Base-by-base conservation (phyloP, 1,140 invertebrate species). In the Chrysomallon squamiferum region DNA sequence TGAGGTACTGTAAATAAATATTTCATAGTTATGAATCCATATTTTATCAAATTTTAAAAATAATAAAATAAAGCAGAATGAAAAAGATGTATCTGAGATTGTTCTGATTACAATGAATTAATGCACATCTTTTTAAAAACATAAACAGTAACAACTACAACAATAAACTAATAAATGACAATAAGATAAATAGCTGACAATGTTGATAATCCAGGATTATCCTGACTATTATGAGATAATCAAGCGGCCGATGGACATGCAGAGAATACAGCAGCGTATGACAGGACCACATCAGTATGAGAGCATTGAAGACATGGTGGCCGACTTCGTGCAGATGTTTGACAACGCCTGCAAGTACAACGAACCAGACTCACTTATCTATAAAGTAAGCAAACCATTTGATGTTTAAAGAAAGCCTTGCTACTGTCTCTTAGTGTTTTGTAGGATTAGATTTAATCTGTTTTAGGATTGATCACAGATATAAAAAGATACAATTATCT, bases 291-390 rank as follows among this genome's bases (percentile, higher is more conserved):
- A 86, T 65, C 18, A 38, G 22, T 99, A 99, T 83, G 91, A 93
- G 18, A 91, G 88, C 63, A 86, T 99, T 9, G 95, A 97, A 59
- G 95, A 98, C 71, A 86, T 99, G 45, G 91, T 96, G 0, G 90
- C 92, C 0, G 97, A 99, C 86, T 93, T 99, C 79, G 91, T 95
- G 72, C 87, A 98, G 18, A 98, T 99, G 95, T 97, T 99, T 85
- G 96, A 99, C 77, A 99, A 99, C 85, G 97, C 97, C 30, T 99
- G 96, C 87, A 97, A 97, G 86, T 99, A 97, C 84, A 99, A 99
- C 85, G 97, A 99, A 84, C 97, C 97, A 0, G 96, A 98, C 84
- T 98, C 96, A 0, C 93, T 97, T 82, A 97, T 99, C 74, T 99
- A 99, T 83, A 98, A 98, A 87, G 90, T 91, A 82, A 82, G 83